Base-by-base conservation (phyloP, 1,140 invertebrate genomes). In the Neodiprion pinetum region DNA sequence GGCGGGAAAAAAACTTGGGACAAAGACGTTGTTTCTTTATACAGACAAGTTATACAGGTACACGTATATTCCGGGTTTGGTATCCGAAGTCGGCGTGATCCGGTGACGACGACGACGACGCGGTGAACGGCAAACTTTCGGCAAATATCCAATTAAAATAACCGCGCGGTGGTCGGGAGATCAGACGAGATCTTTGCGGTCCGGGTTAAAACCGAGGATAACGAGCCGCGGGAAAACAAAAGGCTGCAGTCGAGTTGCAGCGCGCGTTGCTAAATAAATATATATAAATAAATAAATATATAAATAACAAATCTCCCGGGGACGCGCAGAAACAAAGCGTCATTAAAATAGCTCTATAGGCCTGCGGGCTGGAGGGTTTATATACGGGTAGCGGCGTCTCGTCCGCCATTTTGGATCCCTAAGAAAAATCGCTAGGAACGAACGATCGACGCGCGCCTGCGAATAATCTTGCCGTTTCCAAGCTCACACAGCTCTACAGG, bases 81-180 rank as follows among this genome's bases (percentile, higher is more conserved):
- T 40, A 40, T 40, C 28, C 28, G 28, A 40, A 61, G 11, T 61
- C n/a, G 28, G 2, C 11, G 53, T 61, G 53, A 61, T 17, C 11
- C 53, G 53, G 53, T 61, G 53, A 61, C 28, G 28, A 40, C 28
- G 28, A 40, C 28, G n/a, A 61, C 4, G 53, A 12, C 53, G 53
- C 53, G 11, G 53, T 8, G 28, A 14, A 5, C 53, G 11, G 53
- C 11, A 61, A 61, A 61, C 53, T 61, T 85, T 85, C 83, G 82
- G 76, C 84, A 85, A 86, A 87, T 86, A 87, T 88, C 87, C 87
- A 88, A 88, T 88, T 88, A 88, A 88, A 88, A 85, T 88, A 87
- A 84, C 86, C 81, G 7, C 53, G 53, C 53, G 83, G 84, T 82
- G 81, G 83, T 80, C 80, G 76, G 72, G 67, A 67, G 75, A 76